Conservation (phyloP, 2,797 vertebrate species). For the Heteromormyrus szaboi region DNA sequence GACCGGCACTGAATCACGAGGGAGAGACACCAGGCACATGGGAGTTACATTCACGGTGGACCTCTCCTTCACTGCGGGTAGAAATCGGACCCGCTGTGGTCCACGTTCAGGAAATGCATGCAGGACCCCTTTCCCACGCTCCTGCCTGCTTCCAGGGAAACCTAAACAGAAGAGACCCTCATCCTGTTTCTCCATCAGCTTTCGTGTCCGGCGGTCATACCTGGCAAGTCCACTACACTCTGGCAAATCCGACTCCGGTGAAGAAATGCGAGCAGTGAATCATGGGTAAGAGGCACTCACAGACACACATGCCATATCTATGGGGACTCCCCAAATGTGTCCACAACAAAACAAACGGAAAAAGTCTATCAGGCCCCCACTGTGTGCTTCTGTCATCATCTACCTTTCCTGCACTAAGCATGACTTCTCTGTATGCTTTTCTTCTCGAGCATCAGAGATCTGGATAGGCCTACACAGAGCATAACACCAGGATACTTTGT, state of each 20-base stretch:
- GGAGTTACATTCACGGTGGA: background rate
- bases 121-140: background rate
- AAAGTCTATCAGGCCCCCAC: background rate
- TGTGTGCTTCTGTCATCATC: background rate
- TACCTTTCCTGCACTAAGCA: background rate
- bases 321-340: background rate
- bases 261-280: background rate
- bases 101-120: background rate
- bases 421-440: background rate
- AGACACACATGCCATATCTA: background rate
- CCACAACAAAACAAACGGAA: background rate
- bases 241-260: background rate
- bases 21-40: background rate
- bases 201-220: background rate
- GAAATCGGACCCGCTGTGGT: background rate
- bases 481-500: background rate
- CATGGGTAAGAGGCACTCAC: background rate
- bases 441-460: background rate
- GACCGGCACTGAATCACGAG: background rate
- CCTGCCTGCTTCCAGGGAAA: background rate
- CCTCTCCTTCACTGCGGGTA: background rate
- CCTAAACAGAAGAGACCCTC: background rate
- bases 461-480: background rate
- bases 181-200: background rate
- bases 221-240: background rate